Evolutionary conservation across 2,888 invertebrate genomes (phyloP).

Genomic region (Iselma pallidipennis): DNA sequence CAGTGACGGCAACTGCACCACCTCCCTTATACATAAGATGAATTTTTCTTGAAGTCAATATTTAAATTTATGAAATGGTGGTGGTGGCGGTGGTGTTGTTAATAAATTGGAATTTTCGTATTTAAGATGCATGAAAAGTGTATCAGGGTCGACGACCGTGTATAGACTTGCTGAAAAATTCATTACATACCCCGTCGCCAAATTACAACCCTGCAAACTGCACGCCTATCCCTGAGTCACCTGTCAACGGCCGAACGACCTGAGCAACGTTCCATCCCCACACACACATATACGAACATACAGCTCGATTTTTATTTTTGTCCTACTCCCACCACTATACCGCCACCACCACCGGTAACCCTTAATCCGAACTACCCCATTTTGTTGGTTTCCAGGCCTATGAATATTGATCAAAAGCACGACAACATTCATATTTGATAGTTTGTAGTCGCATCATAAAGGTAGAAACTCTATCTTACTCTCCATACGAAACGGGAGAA

Average conservation of each 20-base stretch:
- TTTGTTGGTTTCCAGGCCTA: not conserved
- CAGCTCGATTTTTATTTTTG: not conserved
- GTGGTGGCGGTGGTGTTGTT: not conserved
- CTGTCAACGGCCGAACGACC: not conserved
- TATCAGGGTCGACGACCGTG: slow-evolving; percentile 16
- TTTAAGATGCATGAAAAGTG: not conserved
- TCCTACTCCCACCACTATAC: not conserved
- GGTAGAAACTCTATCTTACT: not conserved
- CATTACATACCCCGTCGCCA: slow-evolving; percentile 20
- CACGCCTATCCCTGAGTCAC: slow-evolving; percentile 22
- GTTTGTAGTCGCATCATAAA: not conserved
- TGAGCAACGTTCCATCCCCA: not conserved
- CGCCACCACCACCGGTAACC: not conserved
- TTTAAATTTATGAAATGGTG: not conserved
- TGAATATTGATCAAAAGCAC: not conserved
- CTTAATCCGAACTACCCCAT: not conserved
- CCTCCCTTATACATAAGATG: not conserved
- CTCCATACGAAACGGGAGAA: too few species aligned
- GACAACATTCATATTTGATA: not conserved
- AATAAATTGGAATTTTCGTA: not conserved
- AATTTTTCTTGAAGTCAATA: not conserved
- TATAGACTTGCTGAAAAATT: slow-evolving; percentile 19
- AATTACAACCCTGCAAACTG: slow-evolving; percentile 22
- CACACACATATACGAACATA: not conserved
- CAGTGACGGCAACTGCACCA: too few species aligned